Percentiles rank a stretch among this genome's conserved stretches.
These are phyloP conservation scores for Drosophila pseudoananassae DNA, from an alignment of 1,140 invertebrate genomes.

Conservation along the genomic window DNA sequence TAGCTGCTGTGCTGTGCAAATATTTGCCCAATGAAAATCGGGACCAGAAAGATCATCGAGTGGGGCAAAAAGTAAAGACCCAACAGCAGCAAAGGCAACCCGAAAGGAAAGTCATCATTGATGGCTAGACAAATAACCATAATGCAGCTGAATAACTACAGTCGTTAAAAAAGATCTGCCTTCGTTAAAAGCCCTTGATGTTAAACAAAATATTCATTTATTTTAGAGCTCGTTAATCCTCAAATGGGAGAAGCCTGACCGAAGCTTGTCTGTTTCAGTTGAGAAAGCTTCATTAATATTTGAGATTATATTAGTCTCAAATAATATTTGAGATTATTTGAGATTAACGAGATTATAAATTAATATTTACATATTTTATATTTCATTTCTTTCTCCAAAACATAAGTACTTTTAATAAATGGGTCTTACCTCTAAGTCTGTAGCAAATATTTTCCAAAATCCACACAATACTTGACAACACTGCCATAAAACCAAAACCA, in stretches of 20 bases:
- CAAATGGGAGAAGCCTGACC: not conserved
- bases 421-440: not conserved
- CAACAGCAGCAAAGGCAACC: not conserved
- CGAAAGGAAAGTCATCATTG: constrained; percentile 32
- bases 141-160: constrained; percentile 8
- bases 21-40: constrained; percentile 58
- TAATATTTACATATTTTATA: not conserved
- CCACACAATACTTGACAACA: constrained; percentile 32
- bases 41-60: constrained; percentile 27
- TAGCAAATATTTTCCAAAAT: constrained; percentile 37
- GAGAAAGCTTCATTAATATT: too few species aligned
- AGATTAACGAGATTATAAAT: not conserved
- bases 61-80: constrained; percentile 8
- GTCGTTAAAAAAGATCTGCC: constrained; percentile 12
- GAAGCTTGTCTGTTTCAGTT: too few species aligned
- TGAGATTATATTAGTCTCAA: too few species aligned
- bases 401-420: not conserved
- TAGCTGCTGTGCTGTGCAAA: constrained; percentile 53
- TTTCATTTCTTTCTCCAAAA: not conserved
- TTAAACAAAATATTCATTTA: constrained; percentile 13
- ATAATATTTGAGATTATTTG: too few species aligned
- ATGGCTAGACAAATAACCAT: constrained; percentile 34
- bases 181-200: constrained; percentile 15
- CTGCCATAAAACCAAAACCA: constrained; percentile 55
- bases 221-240: not conserved